Conservation (phyloP, 2,797 vertebrate species). For the Oceanodroma leucorhoa region DNA sequence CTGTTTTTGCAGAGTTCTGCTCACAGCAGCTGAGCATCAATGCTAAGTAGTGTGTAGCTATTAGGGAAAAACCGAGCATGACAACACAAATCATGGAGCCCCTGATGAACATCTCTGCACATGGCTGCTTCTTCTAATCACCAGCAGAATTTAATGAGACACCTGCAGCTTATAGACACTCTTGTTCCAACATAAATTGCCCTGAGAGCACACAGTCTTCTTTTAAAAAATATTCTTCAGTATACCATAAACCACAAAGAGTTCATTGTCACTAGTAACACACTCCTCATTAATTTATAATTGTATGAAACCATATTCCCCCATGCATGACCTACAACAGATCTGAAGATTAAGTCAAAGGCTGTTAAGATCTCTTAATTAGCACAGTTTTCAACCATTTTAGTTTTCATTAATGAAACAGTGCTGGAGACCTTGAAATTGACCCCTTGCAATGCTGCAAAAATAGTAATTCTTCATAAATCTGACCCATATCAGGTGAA, state of each 20-base stretch:
- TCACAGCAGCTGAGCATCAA: constrained; percentile 17
- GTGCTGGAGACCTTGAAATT: background rate
- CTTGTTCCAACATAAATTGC: background rate
- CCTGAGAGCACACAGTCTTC: background rate
- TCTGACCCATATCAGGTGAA: background rate
- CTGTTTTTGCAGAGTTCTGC: constrained; percentile 4
- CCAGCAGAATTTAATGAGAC: constrained; percentile 61
- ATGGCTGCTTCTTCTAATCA: constrained; percentile 61
- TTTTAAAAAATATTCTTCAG: constrained; percentile 22
- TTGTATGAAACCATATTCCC: background rate
- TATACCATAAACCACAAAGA: constrained; percentile 14
- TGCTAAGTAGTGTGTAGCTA: constrained; percentile 16
- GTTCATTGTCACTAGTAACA: constrained; percentile 15
- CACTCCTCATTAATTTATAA: constrained; percentile 28
- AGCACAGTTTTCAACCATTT: background rate
- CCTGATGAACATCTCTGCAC: constrained; percentile 40
- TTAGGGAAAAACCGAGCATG: constrained; percentile 16
- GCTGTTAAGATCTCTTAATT: background rate
- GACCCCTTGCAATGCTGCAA: background rate
- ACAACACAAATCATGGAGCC: constrained; percentile 31
- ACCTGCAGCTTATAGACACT: constrained; percentile 50
- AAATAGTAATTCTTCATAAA: background rate
- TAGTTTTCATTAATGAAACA: background rate
- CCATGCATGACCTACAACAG: background rate
- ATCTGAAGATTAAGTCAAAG: background rate